Evolutionary conservation across 2,888 invertebrate genomes (phyloP).

Genomic region (Sinelater perroti): DNA sequence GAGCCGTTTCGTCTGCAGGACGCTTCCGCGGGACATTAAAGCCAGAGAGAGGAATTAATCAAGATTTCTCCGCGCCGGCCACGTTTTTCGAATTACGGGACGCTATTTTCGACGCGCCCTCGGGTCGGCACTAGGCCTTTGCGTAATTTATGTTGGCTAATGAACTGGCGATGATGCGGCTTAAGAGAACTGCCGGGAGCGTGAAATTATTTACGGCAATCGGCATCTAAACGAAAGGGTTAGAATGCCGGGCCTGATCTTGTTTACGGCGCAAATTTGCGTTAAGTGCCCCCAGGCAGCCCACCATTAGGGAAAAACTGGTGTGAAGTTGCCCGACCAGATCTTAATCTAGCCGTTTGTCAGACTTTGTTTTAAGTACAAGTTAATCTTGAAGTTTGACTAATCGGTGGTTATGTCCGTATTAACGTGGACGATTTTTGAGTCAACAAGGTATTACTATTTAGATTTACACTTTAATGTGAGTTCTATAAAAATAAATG

Average conservation of each 20-base stretch:
- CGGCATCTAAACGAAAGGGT: no score
- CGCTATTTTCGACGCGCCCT: conserved; percentile 7
- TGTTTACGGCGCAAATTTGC: conserved; percentile 3
- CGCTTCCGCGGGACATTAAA: conserved; percentile 14
- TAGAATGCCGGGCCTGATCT: no score
- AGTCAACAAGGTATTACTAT: no score
- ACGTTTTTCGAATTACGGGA: conserved; percentile 7
- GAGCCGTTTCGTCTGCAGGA: no score
- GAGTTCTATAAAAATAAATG: no score
- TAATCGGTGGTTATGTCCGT: no score
- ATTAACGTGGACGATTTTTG: no score
- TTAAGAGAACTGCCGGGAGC: no score
- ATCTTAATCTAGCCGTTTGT: conserved; percentile 10
- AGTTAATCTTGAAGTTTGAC: conserved; percentile 17
- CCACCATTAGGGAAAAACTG: no score
- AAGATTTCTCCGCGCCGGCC: conserved; percentile 12
- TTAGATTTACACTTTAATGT: no score
- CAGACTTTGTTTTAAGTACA: conserved; percentile 10
- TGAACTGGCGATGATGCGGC: conserved; percentile 15
- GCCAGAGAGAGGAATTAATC: conserved; percentile 11
- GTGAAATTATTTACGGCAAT: no score
- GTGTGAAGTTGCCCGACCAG: conserved; percentile 3
- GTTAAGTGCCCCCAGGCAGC: no score
- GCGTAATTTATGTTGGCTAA: conserved; percentile 12
- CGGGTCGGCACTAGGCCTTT: conserved; percentile 4